Conservation (phyloP, 2,797 vertebrate species). For the Semaprochilodus insignis region DNA sequence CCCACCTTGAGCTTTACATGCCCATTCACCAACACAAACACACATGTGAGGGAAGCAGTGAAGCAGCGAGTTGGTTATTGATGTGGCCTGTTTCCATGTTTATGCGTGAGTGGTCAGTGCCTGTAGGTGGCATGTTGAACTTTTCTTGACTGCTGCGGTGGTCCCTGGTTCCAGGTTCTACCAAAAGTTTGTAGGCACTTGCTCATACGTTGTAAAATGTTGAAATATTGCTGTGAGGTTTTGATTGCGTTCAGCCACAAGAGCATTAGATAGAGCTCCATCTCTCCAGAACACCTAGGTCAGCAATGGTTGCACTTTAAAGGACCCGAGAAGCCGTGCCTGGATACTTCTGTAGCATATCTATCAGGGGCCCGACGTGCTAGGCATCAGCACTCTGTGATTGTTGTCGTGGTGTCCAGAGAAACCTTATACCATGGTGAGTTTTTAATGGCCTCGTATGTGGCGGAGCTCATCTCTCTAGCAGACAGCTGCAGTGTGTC, state of each 20-base stretch:
- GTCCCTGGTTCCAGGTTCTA: constrained; percentile 23
- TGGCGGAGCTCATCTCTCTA: constrained; percentile 70
- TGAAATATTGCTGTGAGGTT: background rate
- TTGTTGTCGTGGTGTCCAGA: constrained; percentile 51
- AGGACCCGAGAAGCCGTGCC: background rate
- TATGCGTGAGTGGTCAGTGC: constrained; percentile 29
- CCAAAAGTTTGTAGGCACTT: background rate
- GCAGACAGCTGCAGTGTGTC: constrained; percentile 78
- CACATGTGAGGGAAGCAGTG: background rate
- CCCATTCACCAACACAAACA: background rate
- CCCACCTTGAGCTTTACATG: background rate
- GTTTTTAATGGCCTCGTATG: constrained; percentile 69
- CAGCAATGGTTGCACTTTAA: background rate
- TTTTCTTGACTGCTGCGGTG: constrained; percentile 37
- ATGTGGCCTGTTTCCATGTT: constrained; percentile 32
- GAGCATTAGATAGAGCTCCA: background rate
- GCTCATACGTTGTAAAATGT: background rate
- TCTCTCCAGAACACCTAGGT: background rate
- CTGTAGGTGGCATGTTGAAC: constrained; percentile 14
- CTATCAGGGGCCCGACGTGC: constrained; percentile 7
- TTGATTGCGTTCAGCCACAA: background rate
- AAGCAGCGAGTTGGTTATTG: constrained; percentile 8
- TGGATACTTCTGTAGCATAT: background rate
- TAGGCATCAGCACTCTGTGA: constrained; percentile 38
- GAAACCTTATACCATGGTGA: constrained; percentile 63